Percentiles rank a stretch among this genome's conserved stretches.
Conservation (phyloP, 1,140 invertebrate genomes). For the Kradibia gibbosae region DNA sequence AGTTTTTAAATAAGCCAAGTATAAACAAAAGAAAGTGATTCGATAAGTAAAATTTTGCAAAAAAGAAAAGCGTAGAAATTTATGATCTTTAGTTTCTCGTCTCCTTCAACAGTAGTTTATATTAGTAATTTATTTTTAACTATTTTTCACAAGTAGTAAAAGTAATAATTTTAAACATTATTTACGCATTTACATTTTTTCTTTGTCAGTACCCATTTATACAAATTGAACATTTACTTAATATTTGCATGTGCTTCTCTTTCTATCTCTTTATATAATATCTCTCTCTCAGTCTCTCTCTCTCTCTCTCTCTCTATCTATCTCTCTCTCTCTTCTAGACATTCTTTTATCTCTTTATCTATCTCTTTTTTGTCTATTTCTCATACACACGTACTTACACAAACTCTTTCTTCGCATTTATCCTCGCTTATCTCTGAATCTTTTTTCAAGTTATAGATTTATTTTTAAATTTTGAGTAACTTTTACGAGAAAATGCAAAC, state of each 20-base stretch:
- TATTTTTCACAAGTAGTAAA: neutral
- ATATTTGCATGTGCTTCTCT: constrained; percentile 36
- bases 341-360: neutral
- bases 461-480: neutral
- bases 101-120: constrained; percentile 3
- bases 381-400: neutral
- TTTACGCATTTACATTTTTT: constrained; percentile 9
- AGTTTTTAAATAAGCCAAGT: no score
- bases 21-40: no score
- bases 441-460: neutral
- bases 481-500: neutral
- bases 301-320: neutral
- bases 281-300: neutral
- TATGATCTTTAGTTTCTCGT: neutral
- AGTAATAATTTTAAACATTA: neutral
- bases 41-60: no score
- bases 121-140: neutral
- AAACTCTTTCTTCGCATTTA: neutral
- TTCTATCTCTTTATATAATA: no score
- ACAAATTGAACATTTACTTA: neutral
- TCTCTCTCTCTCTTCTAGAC: neutral
- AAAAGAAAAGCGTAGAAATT: neutral
- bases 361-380: neutral
- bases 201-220: neutral
- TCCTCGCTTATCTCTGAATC: neutral